A percentile compares a stretch with the other conserved stretches of the same genome.
Evolutionary conservation across 2,888 invertebrate species (phyloP).

Genomic region (Schizotus pectinicornis): DNA sequence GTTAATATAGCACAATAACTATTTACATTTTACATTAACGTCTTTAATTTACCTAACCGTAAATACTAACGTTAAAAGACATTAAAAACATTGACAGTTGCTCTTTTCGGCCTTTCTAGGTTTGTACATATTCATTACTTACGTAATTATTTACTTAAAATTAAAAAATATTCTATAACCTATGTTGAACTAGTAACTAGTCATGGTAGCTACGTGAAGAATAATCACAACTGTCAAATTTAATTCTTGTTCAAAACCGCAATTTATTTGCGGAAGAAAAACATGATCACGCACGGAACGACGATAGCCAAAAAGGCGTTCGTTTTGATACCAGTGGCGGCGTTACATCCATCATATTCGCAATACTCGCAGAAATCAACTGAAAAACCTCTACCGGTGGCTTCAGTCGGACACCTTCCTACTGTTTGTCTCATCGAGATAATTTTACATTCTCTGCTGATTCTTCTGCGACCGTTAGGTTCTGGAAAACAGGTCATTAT

Average conservation of each 20-base stretch:
- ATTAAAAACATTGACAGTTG: too few relatives aligned
- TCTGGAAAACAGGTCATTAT: slow-evolving; percentile 56
- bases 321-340: slow-evolving; percentile 60
- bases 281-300: slow-evolving; percentile 26
- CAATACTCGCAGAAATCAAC: slow-evolving; percentile 72
- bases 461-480: slow-evolving; percentile 58
- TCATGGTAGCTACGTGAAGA: too few relatives aligned
- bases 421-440: slow-evolving; percentile 63
- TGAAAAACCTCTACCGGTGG: slow-evolving; percentile 61
- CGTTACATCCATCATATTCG: slow-evolving; percentile 72
- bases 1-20: too few relatives aligned
- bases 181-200: too few relatives aligned
- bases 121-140: too few relatives aligned
- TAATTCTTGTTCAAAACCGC: not conserved
- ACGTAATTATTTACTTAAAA: too few relatives aligned
- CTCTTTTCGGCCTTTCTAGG: too few relatives aligned
- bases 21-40: too few relatives aligned
- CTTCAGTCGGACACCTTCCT: slow-evolving; percentile 59
- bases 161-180: too few relatives aligned
- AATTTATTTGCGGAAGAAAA: slow-evolving; percentile 21
- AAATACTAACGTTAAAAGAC: too few relatives aligned
- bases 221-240: not conserved
- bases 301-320: slow-evolving; percentile 57
- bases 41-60: too few relatives aligned
- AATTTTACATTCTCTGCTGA: slow-evolving; percentile 67